phyloP scores from a whole-genome alignment of 2,888 invertebrate species.

The Sabatieria punctata region DNA sequence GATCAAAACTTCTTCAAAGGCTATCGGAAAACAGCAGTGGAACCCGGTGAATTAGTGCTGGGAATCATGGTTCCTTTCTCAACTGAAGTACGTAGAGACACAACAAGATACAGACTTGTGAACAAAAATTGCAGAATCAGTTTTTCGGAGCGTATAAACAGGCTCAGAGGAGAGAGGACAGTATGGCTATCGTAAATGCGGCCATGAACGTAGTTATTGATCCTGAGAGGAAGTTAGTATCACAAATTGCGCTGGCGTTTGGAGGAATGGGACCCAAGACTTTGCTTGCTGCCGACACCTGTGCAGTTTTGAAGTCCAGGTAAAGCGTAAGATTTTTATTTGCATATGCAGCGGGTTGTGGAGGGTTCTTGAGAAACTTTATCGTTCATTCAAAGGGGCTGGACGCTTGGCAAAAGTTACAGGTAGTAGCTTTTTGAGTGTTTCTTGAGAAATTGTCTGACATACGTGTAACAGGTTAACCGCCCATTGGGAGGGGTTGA shows the following conservation, averaged over 20 bases:
- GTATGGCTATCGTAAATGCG: constrained; percentile 83
- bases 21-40: constrained; percentile 58
- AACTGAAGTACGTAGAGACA: constrained; percentile 35
- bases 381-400: too few relatives aligned
- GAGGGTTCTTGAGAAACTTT: too few relatives aligned
- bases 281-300: constrained; percentile 51
- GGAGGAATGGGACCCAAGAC: constrained; percentile 86
- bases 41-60: constrained; percentile 58
- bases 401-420: too few relatives aligned
- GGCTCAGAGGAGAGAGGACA: constrained; percentile 74
- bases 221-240: constrained; percentile 39
- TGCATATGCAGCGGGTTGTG: not conserved
- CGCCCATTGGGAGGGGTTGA: too few relatives aligned
- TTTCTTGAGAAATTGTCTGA: too few relatives aligned
- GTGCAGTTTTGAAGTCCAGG: constrained; percentile 39
- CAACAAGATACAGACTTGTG: too few relatives aligned
- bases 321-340: constrained; percentile 14
- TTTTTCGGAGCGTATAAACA: constrained; percentile 73
- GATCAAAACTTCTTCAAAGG: constrained; percentile 61
- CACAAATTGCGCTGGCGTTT: constrained; percentile 53
- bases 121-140: constrained; percentile 39
- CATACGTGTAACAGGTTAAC: too few relatives aligned
- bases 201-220: constrained; percentile 50
- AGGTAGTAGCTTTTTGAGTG: too few relatives aligned
- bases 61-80: constrained; percentile 61